phyloP scores from a whole-genome alignment of 1,140 invertebrate species.

The Brachionus manjavacas region DNA sequence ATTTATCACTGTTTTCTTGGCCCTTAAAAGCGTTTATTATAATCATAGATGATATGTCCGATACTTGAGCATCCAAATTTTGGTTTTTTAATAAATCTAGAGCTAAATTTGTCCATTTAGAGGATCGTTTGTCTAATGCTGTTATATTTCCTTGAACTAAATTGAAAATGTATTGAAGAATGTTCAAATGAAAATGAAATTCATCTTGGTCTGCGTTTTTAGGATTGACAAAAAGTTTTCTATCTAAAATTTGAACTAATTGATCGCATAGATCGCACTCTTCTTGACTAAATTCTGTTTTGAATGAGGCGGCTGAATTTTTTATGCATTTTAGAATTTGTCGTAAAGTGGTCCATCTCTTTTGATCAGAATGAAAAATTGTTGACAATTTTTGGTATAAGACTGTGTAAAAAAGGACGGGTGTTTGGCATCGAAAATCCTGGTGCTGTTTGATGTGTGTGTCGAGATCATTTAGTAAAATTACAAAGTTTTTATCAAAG shows the following conservation, averaged over 20 bases:
- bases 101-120: neutral
- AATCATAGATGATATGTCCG: neutral
- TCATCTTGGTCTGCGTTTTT: neutral
- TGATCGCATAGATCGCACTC: neutral
- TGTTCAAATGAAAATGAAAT: neutral
- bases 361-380: neutral
- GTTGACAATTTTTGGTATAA: neutral
- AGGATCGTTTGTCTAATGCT: neutral
- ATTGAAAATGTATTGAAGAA: conserved; percentile 1
- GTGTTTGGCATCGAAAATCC: neutral
- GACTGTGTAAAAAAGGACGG: neutral
- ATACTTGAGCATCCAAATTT: neutral
- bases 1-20: neutral
- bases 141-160: neutral
- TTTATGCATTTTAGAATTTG: neutral
- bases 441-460: too few species aligned
- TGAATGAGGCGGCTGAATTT: conserved; percentile 8
- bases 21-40: neutral
- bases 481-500: too few species aligned
- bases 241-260: neutral
- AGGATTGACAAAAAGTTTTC: neutral
- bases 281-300: neutral
- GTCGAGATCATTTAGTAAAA: too few species aligned
- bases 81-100: neutral
- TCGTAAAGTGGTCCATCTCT: neutral